Percentiles rank a stretch among this genome's conserved stretches.
Conservation (phyloP, 2,888 invertebrate genomes). For the Brassicogethes aeneus region DNA sequence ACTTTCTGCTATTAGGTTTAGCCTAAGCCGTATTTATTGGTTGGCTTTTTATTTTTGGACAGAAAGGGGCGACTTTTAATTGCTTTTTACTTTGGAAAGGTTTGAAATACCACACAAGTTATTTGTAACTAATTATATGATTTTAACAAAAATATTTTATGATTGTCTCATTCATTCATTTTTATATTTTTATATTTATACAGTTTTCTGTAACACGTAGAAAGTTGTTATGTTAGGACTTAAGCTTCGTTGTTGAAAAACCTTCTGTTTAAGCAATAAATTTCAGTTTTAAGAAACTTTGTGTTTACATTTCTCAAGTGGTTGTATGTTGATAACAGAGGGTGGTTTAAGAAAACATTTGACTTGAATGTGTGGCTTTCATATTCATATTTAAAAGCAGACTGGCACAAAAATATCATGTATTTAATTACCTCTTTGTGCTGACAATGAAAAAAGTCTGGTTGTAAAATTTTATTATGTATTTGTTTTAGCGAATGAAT, state of each 20-base stretch:
- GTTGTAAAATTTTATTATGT: background rate
- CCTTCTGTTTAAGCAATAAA: constrained; percentile 5
- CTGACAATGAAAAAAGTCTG: too few relatives aligned
- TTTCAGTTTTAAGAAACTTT: constrained; percentile 16
- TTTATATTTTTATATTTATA: too few relatives aligned
- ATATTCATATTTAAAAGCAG: background rate
- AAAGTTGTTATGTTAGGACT: background rate
- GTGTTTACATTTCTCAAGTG: constrained; percentile 25
- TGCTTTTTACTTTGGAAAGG: too few relatives aligned
- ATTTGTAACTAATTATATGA: too few relatives aligned
- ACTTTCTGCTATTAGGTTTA: too few relatives aligned
- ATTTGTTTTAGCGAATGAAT: background rate
- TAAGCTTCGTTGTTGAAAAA: background rate
- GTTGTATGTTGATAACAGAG: constrained; percentile 20
- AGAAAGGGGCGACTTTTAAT: too few relatives aligned
- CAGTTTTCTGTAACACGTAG: too few relatives aligned
- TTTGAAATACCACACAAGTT: too few relatives aligned
- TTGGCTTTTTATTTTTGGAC: too few relatives aligned
- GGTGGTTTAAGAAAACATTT: constrained; percentile 3
- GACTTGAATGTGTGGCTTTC: background rate
- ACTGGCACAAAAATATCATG: background rate
- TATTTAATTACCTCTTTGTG: background rate
- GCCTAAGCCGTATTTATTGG: too few relatives aligned
- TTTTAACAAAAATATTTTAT: too few relatives aligned
- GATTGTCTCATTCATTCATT: too few relatives aligned